Evolutionary conservation across 2,888 invertebrate species (phyloP), one percentile per base, ranked within the genome.

Genomic region (Perithous albicinctus): DNA sequence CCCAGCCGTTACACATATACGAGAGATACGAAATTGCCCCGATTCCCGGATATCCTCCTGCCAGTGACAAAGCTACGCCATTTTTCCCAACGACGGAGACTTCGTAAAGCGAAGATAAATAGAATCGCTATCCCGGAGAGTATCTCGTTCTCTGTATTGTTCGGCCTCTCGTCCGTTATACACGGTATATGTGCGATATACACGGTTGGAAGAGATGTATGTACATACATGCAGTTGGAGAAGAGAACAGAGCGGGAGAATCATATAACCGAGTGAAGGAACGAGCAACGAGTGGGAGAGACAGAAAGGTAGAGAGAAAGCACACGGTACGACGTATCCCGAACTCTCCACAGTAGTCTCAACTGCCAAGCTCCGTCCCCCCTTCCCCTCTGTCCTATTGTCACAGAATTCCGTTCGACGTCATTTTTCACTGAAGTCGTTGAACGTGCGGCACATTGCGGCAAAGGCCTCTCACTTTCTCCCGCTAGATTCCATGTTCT

Each of bases 41-140:
- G 88, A 89, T 87, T 88, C 86, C 87, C 87, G 87, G 85, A 86
- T 86, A 86, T 89, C 87, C 85, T 84, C 85, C 86, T 87, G 87
- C 87, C 87, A 85, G 88, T 89, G 89, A 89, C 89, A 88, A 89
- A 89, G 89, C 87, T 88, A 84, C 85, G 84, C 85, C 88, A 88
- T 89, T 89, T 89, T 89, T 88, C 85, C 84, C 81, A 80, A 80
- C 75, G 82, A 67, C 72, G 41, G 84, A 80, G 85, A 85, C 87
- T 89, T 87, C 87, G 88, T 85, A 88, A 89, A 87, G 89, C 86
- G 88, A 88, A 89, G 89, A 89, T 89, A 87, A 89, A 89, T 89
- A 89, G 89, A 88, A 82, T 82, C 70, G 78, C 82, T 75, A 82
- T 78, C 78, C 75, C 66, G 70, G 81, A 83, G 84, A 84, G 86